A percentile compares a stretch with the other conserved stretches of the same genome.
Evolutionary conservation across 1,140 invertebrate genomes (phyloP).

Genomic region (Pseudomyrmex gracilis): DNA sequence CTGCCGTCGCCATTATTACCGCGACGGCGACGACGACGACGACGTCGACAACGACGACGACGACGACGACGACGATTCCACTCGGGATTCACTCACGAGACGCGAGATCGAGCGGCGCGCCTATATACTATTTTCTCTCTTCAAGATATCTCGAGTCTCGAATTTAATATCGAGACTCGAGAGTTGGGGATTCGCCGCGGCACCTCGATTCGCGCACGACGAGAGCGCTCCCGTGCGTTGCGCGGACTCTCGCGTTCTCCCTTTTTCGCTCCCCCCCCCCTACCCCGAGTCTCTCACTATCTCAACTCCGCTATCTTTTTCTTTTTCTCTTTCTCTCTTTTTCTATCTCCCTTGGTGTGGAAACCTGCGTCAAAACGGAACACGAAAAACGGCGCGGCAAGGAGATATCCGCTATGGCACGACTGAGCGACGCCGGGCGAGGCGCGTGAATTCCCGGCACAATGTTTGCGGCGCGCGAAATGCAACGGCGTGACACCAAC

Average conservation of each 20-base stretch:
- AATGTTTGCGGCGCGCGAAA: background rate
- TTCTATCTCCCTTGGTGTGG: constrained; percentile 2
- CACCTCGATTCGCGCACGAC: background rate
- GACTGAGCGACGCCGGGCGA: constrained; percentile 10
- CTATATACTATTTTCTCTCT: no score
- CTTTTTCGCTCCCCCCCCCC: background rate
- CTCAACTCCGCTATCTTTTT: no score
- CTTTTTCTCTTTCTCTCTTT: background rate
- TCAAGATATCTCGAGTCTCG: background rate
- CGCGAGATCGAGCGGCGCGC: background rate
- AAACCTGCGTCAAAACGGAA: constrained; percentile 56
- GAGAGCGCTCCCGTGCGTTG: background rate
- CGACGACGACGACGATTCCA: background rate
- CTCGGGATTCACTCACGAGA: background rate
- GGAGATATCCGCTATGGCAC: constrained; percentile 55
- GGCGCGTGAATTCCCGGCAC: constrained; percentile 24
- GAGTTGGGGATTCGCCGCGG: background rate
- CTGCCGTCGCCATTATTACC: background rate
- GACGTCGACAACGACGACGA: background rate
- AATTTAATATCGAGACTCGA: constrained; percentile 13
- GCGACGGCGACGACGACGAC: no score
- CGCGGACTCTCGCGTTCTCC: background rate
- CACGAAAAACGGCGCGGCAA: constrained; percentile 56
- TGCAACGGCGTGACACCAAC: background rate
- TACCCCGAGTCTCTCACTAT: background rate